Evolutionary conservation across 2,888 invertebrate genomes (phyloP).

Genomic region (Nudaria mundana): DNA sequence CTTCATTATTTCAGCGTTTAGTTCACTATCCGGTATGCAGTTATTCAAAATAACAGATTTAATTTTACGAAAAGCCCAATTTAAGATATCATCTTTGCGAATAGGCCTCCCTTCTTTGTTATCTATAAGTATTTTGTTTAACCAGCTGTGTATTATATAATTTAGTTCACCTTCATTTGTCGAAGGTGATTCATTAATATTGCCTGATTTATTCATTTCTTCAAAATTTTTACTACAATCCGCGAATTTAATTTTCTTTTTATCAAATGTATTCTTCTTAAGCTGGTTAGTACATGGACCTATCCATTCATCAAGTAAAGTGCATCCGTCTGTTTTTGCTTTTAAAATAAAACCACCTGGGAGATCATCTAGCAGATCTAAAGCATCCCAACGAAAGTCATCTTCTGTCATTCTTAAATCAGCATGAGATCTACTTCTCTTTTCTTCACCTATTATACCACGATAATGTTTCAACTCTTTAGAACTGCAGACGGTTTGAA

Average conservation of each 20-base stretch:
- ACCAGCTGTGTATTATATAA: constrained; percentile 41
- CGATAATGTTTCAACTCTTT: constrained; percentile 22
- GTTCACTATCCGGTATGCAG: constrained; percentile 22
- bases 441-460: constrained; percentile 14
- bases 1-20: constrained; percentile 35
- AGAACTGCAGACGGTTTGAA: constrained; percentile 42
- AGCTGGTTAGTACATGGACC: background rate
- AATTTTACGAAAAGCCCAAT: constrained; percentile 30
- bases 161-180: constrained; percentile 19
- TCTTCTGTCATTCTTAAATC: constrained; percentile 31
- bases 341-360: background rate
- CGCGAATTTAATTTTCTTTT: background rate
- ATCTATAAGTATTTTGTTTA: constrained; percentile 37
- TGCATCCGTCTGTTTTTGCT: background rate
- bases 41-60: constrained; percentile 29
- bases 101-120: constrained; percentile 21
- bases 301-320: background rate
- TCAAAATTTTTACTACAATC: background rate
- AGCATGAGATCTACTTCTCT: constrained; percentile 47
- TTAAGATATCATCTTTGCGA: constrained; percentile 29
- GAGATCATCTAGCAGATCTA: constrained; percentile 12
- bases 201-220: background rate
- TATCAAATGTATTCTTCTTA: background rate
- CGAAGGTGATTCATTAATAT: background rate
- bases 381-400: constrained; percentile 29